Evolutionary conservation across 2,113 vertebrate species (phyloP).

Genomic region (Malaclemys terrapin): DNA sequence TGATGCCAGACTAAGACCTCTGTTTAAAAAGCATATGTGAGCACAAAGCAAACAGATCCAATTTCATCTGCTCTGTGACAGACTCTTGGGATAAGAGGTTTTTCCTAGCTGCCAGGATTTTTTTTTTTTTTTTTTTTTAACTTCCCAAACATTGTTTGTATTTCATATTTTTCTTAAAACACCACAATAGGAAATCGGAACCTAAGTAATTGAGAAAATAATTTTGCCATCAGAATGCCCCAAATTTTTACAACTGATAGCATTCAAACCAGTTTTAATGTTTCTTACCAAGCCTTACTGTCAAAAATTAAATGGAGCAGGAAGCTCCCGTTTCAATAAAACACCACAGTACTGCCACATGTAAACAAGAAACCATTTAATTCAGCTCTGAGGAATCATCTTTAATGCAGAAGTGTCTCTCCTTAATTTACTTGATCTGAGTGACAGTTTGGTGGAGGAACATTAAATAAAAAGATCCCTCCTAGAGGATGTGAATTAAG

Average conservation of each 20-base stretch:
- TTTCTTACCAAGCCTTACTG: constrained; percentile 21
- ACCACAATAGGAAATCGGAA: constrained; percentile 13
- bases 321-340: not conserved
- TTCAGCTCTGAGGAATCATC: not conserved
- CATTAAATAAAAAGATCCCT: not conserved
- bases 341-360: not conserved
- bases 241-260: constrained; percentile 2
- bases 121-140: not conserved
- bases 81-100: not conserved
- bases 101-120: not conserved
- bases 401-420: not conserved
- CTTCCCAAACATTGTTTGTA: not conserved
- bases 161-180: not conserved
- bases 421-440: constrained; percentile 46
- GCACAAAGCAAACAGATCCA: not conserved
- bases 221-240: not conserved
- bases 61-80: not conserved
- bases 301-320: not conserved
- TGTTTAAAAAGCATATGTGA: not conserved
- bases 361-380: constrained; percentile 1
- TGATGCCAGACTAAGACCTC: not conserved
- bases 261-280: constrained; percentile 24
- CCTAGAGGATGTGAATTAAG: constrained; percentile 9
- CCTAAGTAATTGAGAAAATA: constrained; percentile 41
- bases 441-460: constrained; percentile 1